These are phyloP conservation scores for Lasioglossum oenotherae DNA, from an alignment of 2,888 invertebrate species.

Conservation along the genomic window DNA sequence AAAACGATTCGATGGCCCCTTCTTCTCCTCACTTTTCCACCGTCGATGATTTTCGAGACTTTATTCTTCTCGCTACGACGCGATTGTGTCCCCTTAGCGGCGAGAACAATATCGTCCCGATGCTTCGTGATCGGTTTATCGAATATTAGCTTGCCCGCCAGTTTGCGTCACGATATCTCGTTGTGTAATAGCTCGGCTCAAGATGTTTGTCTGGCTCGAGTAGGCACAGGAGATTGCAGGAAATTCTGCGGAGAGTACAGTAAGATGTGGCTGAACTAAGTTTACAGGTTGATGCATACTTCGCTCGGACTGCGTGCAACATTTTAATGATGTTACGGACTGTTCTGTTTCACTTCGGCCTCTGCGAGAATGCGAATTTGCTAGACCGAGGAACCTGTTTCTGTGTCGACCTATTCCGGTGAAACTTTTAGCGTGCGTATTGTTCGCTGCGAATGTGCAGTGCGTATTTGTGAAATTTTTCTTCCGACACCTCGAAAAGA, in stretches of 20 bases:
- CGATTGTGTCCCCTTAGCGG: not conserved
- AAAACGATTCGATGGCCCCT: conserved; percentile 13
- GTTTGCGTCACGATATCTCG: conserved; percentile 1
- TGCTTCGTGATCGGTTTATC: not conserved
- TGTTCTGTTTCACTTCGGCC: not conserved
- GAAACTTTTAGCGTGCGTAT: not conserved
- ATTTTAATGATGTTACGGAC: conserved; percentile 1
- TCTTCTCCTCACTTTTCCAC: not conserved
- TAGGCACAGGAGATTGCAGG: not conserved
- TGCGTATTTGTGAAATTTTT: not conserved
- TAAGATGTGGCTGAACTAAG: not conserved
- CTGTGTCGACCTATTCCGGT: not conserved
- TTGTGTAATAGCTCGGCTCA: not conserved
- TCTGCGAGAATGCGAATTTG: not conserved
- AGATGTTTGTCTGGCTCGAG: not conserved
- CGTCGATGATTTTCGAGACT: not conserved
- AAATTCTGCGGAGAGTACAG: not conserved
- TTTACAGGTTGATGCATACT: not conserved
- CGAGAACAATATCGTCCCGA: not conserved
- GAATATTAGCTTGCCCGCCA: not conserved
- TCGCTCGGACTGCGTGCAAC: not conserved
- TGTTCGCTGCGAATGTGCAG: not conserved
- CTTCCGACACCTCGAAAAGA: too few species aligned
- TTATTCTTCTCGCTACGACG: not conserved
- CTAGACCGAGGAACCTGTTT: not conserved